These are phyloP conservation scores for Lamproptera curius DNA, from an alignment of 2,888 invertebrate genomes.

Conservation along the genomic window DNA sequence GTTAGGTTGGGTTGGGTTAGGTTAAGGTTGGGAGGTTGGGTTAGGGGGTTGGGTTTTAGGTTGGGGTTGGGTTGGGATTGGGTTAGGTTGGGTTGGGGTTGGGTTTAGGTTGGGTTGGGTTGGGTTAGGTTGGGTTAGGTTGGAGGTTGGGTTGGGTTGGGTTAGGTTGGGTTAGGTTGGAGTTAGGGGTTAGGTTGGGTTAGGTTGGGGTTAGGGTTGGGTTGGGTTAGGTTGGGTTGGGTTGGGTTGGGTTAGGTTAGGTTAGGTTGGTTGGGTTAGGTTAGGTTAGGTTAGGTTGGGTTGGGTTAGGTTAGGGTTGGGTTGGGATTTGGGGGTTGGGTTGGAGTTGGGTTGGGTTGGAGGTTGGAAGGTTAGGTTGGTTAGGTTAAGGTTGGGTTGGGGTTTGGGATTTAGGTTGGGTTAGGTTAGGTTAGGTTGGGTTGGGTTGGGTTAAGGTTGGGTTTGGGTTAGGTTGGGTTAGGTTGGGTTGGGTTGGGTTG, in stretches of 20 bases:
- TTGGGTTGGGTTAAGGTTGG: constrained; percentile 15
- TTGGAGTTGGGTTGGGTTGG: constrained; percentile 23
- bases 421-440: constrained; percentile 24
- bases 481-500: constrained; percentile 20
- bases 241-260: constrained; percentile 20
- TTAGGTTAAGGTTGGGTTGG: constrained; percentile 26
- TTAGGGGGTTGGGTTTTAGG: no score
- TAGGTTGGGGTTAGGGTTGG: no score
- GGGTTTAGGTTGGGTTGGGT: no score
- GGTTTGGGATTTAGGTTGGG: constrained; percentile 27
- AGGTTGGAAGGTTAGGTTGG: constrained; percentile 9
- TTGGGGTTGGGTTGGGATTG: no score
- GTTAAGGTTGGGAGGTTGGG: no score
- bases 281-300: no score
- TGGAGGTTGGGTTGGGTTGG: constrained; percentile 12
- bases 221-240: constrained; percentile 20
- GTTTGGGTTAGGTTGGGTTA: constrained; percentile 22
- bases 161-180: constrained; percentile 18
- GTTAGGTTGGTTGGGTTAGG: no score
- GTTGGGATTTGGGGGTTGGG: constrained; percentile 24
- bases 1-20: no score
- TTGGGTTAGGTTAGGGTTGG: no score
- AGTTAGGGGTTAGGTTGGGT: constrained; percentile 21
- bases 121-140: no score
- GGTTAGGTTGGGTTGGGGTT: no score